phyloP scores from a whole-genome alignment of 2,113 vertebrate species.

The Zosterops borbonicus region DNA sequence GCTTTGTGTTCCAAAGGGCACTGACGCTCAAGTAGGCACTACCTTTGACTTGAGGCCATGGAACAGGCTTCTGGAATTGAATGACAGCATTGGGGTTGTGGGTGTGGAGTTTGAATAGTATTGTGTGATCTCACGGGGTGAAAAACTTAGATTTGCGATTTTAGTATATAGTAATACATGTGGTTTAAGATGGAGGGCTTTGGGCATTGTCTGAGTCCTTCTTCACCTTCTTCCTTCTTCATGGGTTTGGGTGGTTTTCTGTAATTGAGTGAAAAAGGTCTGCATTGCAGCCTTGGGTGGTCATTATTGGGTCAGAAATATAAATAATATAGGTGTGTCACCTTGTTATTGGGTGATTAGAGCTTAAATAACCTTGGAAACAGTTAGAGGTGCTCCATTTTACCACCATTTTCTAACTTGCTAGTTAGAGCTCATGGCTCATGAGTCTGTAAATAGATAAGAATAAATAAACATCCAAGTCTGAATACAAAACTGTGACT shows the following conservation, averaged over 20 bases:
- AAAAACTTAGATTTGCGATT: neutral
- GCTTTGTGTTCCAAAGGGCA: neutral
- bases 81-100: neutral
- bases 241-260: neutral
- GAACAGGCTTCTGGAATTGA: neutral
- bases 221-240: neutral
- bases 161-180: neutral
- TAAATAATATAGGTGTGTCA: neutral
- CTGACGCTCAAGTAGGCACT: neutral
- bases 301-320: neutral
- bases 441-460: neutral
- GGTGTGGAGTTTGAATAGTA: neutral
- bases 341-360: neutral
- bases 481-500: neutral
- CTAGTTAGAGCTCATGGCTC: neutral
- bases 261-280: neutral
- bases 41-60: neutral
- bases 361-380: neutral
- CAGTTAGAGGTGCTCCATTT: neutral
- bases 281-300: neutral
- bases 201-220: neutral
- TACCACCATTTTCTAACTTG: neutral
- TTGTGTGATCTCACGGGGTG: neutral
- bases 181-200: neutral
- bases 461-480: neutral